These are phyloP conservation scores for Lymantria dispar DNA, from an alignment of 2,888 invertebrate species.

Conservation along the genomic window DNA sequence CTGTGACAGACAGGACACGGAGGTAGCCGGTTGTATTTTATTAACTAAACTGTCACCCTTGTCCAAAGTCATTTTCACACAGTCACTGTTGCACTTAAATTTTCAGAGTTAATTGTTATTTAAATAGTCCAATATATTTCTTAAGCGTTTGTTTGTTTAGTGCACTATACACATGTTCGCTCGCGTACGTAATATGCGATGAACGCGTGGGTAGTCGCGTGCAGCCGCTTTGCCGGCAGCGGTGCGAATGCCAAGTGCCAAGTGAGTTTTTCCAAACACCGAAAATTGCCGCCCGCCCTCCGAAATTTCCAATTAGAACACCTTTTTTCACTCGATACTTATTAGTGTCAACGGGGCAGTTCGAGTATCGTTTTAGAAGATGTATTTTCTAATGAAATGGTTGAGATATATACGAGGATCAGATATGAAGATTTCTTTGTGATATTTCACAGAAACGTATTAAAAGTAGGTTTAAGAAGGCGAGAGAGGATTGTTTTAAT, in stretches of 20 bases:
- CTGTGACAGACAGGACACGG: constrained; percentile 78
- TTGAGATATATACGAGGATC: constrained; percentile 14
- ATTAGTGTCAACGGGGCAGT: constrained; percentile 42
- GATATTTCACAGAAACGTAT: neutral
- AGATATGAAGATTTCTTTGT: neutral
- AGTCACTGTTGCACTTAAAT: constrained; percentile 26
- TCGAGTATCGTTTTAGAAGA: constrained; percentile 30
- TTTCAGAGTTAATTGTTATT: constrained; percentile 12
- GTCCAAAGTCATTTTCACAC: constrained; percentile 75
- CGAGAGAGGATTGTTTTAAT: too few species aligned
- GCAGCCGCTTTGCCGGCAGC: constrained; percentile 50
- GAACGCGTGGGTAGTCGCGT: constrained; percentile 39
- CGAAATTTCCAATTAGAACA: constrained; percentile 47
- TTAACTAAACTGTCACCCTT: constrained; percentile 71
- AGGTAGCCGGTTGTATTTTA: constrained; percentile 76
- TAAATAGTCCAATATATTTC: constrained; percentile 6
- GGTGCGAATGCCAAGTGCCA: constrained; percentile 46
- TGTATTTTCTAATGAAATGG: constrained; percentile 22
- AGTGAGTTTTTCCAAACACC: constrained; percentile 48
- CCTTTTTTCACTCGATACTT: constrained; percentile 48
- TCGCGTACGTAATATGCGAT: constrained; percentile 4
- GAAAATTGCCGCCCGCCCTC: constrained; percentile 63
- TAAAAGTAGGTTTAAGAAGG: too few species aligned
- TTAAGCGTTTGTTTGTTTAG: constrained; percentile 12
- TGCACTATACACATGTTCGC: constrained; percentile 17